A percentile compares a stretch with the other conserved stretches of the same genome.
phyloP scores from a whole-genome alignment of 2,113 vertebrate species.

The Callithrix jacchus region DNA sequence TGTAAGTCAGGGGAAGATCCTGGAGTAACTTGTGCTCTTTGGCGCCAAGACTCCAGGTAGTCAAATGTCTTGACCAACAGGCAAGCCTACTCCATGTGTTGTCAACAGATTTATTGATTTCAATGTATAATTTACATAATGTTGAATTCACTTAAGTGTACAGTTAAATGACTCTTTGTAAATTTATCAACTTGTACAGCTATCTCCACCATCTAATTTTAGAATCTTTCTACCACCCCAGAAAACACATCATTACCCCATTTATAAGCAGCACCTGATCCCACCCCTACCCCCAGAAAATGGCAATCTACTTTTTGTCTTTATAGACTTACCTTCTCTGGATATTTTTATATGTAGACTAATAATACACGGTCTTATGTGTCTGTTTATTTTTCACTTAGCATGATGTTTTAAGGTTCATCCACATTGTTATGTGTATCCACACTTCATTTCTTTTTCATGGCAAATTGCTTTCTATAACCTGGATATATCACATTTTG shows the following conservation, averaged over 20 bases:
- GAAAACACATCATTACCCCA: neutral
- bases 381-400: neutral
- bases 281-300: neutral
- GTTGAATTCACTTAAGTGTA: neutral
- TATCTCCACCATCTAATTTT: neutral
- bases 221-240: neutral
- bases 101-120: neutral
- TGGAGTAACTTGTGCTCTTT: neutral
- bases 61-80: neutral
- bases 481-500: neutral
- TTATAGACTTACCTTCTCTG: neutral
- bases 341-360: neutral
- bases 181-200: neutral
- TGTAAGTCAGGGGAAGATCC: neutral
- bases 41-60: neutral
- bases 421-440: neutral
- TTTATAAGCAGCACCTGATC: neutral
- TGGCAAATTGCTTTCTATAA: neutral
- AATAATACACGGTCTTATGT: neutral
- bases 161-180: neutral
- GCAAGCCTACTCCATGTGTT: neutral
- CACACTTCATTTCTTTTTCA: neutral
- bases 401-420: neutral
- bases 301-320: neutral
- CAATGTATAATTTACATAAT: neutral